phyloP scores from a whole-genome alignment of 2,888 invertebrate species.

The Microchrysa polita region DNA sequence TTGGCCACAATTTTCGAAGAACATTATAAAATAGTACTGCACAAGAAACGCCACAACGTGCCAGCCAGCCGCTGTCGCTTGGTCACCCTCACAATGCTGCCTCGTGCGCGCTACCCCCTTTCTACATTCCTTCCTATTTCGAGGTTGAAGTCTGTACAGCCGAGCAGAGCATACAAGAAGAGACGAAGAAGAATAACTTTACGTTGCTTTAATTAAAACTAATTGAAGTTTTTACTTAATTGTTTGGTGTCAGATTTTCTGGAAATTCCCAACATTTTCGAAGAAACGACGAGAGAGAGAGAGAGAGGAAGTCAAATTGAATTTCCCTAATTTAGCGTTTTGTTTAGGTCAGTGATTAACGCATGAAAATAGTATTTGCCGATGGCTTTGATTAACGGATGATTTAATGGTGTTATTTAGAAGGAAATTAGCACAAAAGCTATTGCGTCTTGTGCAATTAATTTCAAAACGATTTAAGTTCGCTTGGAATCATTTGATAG shows the following conservation, averaged over 20 bases:
- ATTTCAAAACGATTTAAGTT: not conserved
- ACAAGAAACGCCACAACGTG: not conserved
- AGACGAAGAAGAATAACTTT: constrained; percentile 10
- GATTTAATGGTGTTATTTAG: constrained; percentile 2
- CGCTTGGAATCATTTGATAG: no score
- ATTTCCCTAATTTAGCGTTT: constrained; percentile 3
- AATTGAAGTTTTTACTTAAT: constrained; percentile 40
- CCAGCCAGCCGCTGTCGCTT: not conserved
- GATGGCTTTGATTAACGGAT: not conserved
- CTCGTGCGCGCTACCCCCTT: not conserved
- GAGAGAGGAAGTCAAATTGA: constrained; percentile 1
- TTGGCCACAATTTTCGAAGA: constrained; percentile 10
- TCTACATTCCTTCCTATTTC: not conserved
- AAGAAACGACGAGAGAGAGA: not conserved
- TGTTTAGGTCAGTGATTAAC: not conserved
- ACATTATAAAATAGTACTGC: no score
- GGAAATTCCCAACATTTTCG: constrained; percentile 25
- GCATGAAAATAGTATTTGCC: not conserved
- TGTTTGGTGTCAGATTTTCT: constrained; percentile 29
- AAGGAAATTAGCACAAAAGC: no score
- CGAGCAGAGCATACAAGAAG: not conserved
- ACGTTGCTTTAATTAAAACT: constrained; percentile 36
- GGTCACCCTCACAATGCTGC: not conserved
- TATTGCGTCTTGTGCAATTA: not conserved
- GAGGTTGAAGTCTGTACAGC: not conserved